These are phyloP conservation scores for Picus viridis DNA, from an alignment of 2,797 vertebrate species.

Conservation along the genomic window DNA sequence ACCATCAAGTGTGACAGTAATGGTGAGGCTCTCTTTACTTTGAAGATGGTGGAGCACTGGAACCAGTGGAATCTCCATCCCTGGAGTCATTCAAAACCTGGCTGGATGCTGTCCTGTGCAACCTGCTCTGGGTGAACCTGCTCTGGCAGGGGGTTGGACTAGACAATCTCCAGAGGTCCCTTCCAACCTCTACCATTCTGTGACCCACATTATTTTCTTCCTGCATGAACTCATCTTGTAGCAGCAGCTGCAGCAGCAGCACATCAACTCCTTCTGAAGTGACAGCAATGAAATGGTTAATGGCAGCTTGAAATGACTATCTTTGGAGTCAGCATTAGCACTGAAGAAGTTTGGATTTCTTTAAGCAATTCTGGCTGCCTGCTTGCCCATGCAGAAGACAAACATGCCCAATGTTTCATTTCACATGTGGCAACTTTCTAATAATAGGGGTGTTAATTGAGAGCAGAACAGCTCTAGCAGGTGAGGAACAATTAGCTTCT, in stretches of 20 bases:
- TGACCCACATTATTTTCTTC: background rate
- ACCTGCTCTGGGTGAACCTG: too few species aligned
- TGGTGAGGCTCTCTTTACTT: background rate
- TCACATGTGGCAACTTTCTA: slow-evolving; percentile 20
- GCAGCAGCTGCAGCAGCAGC: background rate
- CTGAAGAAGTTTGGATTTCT: background rate
- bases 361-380: slow-evolving; percentile 1
- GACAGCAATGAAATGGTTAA: background rate
- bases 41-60: background rate
- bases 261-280: background rate
- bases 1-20: background rate
- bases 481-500: slow-evolving; percentile 36
- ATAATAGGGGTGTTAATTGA: slow-evolving; percentile 51
- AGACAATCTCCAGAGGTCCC: too few species aligned
- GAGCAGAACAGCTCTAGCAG: background rate
- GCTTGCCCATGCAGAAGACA: slow-evolving; percentile 45
- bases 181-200: too few species aligned
- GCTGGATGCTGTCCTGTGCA: too few species aligned
- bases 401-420: slow-evolving; percentile 22
- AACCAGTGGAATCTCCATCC: background rate
- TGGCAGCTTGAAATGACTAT: rapidly evolving
- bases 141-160: too few species aligned
- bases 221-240: rapidly evolving
- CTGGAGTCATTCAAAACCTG: background rate
- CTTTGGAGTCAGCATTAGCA: background rate